Conservation (phyloP, 2,888 invertebrate species). For the Blera fallax region DNA sequence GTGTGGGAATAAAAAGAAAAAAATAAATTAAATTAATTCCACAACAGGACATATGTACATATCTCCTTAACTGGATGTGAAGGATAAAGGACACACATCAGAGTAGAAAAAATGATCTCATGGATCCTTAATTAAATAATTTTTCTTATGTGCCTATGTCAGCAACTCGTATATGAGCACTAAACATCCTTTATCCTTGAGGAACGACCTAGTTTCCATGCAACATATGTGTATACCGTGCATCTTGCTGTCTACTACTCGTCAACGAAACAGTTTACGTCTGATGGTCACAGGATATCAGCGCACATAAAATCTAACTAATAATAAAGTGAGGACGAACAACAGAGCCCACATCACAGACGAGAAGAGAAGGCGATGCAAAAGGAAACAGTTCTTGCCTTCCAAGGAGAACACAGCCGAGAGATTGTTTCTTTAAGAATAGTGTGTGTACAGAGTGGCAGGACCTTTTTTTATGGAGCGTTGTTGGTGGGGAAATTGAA, state of each 20-base stretch:
- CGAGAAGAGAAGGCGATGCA: background rate
- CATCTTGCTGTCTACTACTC: background rate
- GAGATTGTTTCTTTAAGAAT: background rate
- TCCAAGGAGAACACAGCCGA: background rate
- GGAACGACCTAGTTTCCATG: background rate
- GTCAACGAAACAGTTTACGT: background rate
- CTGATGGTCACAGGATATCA: background rate
- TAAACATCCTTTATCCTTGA: conserved; percentile 30
- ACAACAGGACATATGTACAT: background rate
- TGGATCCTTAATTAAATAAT: background rate
- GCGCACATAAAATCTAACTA: background rate
- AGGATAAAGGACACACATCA: background rate
- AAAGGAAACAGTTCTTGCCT: background rate
- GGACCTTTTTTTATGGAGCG: background rate
- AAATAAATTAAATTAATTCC: background rate
- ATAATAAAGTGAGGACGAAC: background rate
- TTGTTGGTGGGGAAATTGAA: conserved; percentile 6
- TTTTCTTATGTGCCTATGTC: background rate
- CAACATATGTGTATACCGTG: background rate
- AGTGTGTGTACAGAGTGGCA: background rate
- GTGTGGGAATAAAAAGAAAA: no score
- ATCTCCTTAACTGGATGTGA: background rate
- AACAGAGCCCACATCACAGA: background rate
- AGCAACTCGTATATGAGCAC: background rate
- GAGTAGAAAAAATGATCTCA: background rate